Base-by-base conservation (phyloP, 2,888 invertebrate genomes). In the Trachelus troglodyta region DNA sequence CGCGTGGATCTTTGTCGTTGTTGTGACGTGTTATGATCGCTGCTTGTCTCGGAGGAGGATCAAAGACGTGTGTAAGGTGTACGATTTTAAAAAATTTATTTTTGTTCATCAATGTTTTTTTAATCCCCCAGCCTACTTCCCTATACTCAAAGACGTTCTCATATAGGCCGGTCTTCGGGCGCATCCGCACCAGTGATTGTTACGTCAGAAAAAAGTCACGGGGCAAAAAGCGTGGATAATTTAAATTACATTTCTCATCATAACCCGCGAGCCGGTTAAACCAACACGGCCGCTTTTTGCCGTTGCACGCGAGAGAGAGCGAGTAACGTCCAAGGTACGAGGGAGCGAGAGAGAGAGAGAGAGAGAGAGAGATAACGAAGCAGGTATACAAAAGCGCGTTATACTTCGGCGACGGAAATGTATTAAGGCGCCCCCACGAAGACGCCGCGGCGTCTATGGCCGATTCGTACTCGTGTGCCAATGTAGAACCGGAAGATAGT, bases 221-320 rank as follows among this genome's bases (percentile, higher is more conserved):
- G 82, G 69, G 81, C 84, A 89, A 89, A 87, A 89, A 90, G 88
- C 88, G 86, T 88, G 85, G 86, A 89, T 90, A 90, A 90, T 90
- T 90, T 89, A 88, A 90, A 90, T 90, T 90, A 88, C 87, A 85
- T 88, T 89, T 88, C 88, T 85, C 87, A 85, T 88, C 87, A 88
- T 89, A 89, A 88, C 86, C 85, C 85, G 82, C 79, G 80, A 84
- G 83, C 84, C 85, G 83, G 86, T 87, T 88, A 87, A 89, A 87
- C 87, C 88, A 87, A 89, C 83, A 85, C 81, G 79, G 40, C 12
- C 81, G 69, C 75, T 80, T 84, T 86, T 85, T 86, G 76, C 77
- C 77, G 77, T 77, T 30, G 69, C 31, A 30, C 69, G 69, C 69
- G 69, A 69, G 30, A 30, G 69, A n/a, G 35, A 34, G 34, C 34